Evolutionary conservation across 2,888 invertebrate species (phyloP), one percentile per base, ranked within the genome.

Genomic region (Stenoptilia bipunctidactyla): DNA sequence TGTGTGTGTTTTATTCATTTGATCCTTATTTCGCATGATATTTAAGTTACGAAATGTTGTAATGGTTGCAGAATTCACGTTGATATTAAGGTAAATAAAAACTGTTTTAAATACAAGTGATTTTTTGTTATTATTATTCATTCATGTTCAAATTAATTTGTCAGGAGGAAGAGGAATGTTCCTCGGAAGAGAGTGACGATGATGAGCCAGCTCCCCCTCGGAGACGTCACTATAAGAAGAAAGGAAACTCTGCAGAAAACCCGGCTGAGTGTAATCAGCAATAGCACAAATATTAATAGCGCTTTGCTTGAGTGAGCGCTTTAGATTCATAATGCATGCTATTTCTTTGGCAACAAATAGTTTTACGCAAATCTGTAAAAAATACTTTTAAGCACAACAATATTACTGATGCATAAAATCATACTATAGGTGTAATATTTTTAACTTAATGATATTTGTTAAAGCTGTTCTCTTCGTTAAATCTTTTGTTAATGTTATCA

Each of bases 241-340:
- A 73, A 50, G 62, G 41, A 39, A 44, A 48, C 45, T 40, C 48
- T 40, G 33, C 44, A 4, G 61, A 73, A 30, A 80, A 79, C 61
- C 87, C 88, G 42, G 87, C 87, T 47, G 91, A 91, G 55, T 91
- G 91, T 85, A 90, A 89, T 68, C 90, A 89, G 57, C 91, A 91
- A 82, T 91, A 89, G 82, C 58, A 20, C 8, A 5, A 3, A 20
- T 3, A 20, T 20, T 20, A 20, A n/a, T n/a, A n/a, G 20, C 36
- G 10, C 34, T 5, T n/a, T n/a, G n/a, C n/a, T n/a, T n/a, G n/a
- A n/a, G n/a, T n/a, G n/a, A n/a, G n/a, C n/a, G 20, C 20, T 20
- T 20, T 3, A 20, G 8, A 8, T 8, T 20, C 20, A 20, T 20
- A 20, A 3, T 20, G 8, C 8, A 20, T 3, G 20, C 8, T 3